Base-by-base conservation (phyloP, 2,113 vertebrate genomes). In the Tringa solitaria region DNA sequence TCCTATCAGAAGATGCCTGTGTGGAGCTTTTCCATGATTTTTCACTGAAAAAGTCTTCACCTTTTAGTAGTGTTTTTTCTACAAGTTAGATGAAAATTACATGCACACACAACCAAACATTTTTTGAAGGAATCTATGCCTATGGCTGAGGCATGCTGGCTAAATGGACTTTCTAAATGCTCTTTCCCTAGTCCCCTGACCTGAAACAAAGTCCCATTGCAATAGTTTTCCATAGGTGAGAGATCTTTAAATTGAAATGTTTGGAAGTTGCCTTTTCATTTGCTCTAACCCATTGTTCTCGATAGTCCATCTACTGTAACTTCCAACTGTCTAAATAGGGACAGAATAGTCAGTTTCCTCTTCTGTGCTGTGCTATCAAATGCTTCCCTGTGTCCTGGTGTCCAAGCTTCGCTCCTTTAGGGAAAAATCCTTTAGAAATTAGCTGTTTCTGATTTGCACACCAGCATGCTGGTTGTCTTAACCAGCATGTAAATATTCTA, bases 161-260 rank as follows among this genome's bases (percentile, higher is more conserved):
- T 96, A 93, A 96, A 96, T 94, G 77, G 77, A 94, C 79, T 92
- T 95, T 93, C 93, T 78, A 95, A 97, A 92, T 69, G 78, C 61
- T 59, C 90, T 93, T 93, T 95, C 79, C 76, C 90, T 85, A 46
- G 70, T 94, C 92, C 82, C 74, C 67, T 87, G 88, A 93, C 91
- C 90, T 93, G 65, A 95, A 96, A 94, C 88, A 84, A 96, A 96
- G 86, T 78, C 90, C 91, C 86, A 87, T 77, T 48, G 80, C 90
- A 96, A 87, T 90, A 80, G 94, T 95, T 95, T 96, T 96, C 96
- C 89, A 91, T 96, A 96, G 88, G 64, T 96, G 95, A 95, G 93
- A 96, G 94, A 96, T 78, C 92, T 96, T 96, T 96, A 93, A 96
- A 97, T 94, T 93, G 95, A 96, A 93, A 96, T 92, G 61, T 95